Percentiles rank a stretch among this genome's conserved stretches.
These are phyloP conservation scores for Neodontobutis hainanensis DNA, from an alignment of 2,113 vertebrate genomes.

Conservation along the genomic window DNA sequence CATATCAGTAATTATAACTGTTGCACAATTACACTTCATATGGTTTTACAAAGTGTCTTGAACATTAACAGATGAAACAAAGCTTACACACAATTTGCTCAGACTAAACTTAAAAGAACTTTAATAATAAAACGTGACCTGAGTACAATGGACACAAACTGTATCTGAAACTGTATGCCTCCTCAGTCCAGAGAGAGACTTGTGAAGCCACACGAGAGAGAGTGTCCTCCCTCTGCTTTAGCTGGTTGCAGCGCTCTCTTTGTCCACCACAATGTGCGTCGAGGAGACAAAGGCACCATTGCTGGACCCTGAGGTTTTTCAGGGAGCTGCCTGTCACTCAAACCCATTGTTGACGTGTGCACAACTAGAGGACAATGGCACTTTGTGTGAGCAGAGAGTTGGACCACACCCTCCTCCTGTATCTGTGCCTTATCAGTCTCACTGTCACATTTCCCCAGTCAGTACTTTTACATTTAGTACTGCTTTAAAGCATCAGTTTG, in stretches of 20 bases:
- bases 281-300: slow-evolving; percentile 76
- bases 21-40: too few species aligned
- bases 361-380: slow-evolving; percentile 60
- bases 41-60: too few species aligned
- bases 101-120: too few species aligned
- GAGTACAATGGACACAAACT: background rate
- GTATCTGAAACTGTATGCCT: slow-evolving; percentile 10
- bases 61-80: too few species aligned
- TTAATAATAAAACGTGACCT: too few species aligned
- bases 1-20: too few species aligned
- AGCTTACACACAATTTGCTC: too few species aligned
- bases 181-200: slow-evolving; percentile 37
- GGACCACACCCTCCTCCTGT: slow-evolving; percentile 56
- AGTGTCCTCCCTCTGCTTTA: slow-evolving; percentile 49
- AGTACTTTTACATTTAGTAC: too few species aligned
- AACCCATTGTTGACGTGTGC: slow-evolving; percentile 73
- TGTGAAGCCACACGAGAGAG: slow-evolving; percentile 61
- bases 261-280: slow-evolving; percentile 73
- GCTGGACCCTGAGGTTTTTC: slow-evolving; percentile 65
- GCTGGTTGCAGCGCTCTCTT: slow-evolving; percentile 59
- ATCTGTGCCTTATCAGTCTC: slow-evolving; percentile 39
- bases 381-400: slow-evolving; percentile 62
- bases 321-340: slow-evolving; percentile 71
- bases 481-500: too few species aligned
- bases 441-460: slow-evolving; percentile 20